Evolutionary conservation across 2,888 invertebrate genomes (phyloP).

Genomic region (Malthinus seriepunctatus): DNA sequence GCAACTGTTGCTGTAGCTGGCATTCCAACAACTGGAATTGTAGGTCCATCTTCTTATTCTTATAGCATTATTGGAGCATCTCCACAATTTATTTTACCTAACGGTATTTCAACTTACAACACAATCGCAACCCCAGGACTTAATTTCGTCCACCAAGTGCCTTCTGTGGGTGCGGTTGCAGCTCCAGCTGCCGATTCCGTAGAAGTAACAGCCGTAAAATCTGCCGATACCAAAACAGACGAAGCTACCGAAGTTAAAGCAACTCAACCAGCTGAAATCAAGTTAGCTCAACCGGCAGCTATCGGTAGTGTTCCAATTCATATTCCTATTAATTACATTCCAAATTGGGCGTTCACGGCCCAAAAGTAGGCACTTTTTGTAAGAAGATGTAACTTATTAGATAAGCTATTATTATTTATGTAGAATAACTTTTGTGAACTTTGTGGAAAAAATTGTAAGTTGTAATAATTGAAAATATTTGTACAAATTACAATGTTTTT

Average conservation of each 20-base stretch:
- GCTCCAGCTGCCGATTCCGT: neutral
- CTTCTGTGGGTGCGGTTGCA: neutral
- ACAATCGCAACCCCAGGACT: neutral
- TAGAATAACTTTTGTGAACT: too few species aligned
- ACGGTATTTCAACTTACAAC: neutral
- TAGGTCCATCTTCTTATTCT: slow-evolving; percentile 15
- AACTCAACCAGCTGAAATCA: neutral
- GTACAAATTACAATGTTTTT: too few species aligned
- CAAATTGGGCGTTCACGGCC: neutral
- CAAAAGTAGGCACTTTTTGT: too few species aligned
- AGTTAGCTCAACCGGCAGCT: neutral
- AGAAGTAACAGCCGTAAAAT: slow-evolving; percentile 5
- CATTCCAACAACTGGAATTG: slow-evolving; percentile 15
- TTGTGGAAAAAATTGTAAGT: too few species aligned
- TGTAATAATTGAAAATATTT: too few species aligned
- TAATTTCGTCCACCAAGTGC: neutral
- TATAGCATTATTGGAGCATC: slow-evolving; percentile 20
- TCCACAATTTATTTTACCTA: neutral
- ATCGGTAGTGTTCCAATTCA: neutral
- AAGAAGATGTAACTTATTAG: too few species aligned
- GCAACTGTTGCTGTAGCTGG: slow-evolving; percentile 18
- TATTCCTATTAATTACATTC: slow-evolving; percentile 3
- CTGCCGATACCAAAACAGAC: neutral
- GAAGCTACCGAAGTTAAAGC: neutral
- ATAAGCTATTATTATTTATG: too few species aligned